Percentiles rank a stretch among this genome's conserved stretches.
phyloP scores from a whole-genome alignment of 2,113 vertebrate genomes.

The Trichomycterus rosablanca region DNA sequence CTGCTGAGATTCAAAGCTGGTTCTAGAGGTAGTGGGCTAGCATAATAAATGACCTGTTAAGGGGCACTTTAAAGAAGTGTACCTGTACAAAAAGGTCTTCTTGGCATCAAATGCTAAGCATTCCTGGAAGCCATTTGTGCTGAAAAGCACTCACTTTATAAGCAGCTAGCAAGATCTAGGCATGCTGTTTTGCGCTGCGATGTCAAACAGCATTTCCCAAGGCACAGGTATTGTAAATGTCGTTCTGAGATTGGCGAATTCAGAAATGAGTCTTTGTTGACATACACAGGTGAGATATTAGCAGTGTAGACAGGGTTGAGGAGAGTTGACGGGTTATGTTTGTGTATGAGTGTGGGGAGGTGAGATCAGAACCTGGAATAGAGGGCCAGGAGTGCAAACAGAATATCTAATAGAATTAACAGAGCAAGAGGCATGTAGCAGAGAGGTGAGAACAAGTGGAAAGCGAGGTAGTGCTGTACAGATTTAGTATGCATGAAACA shows the following conservation, averaged over 20 bases:
- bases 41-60: no score
- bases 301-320: neutral
- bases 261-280: constrained; percentile 6
- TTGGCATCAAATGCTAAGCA: neutral
- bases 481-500: constrained; percentile 35
- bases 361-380: constrained; percentile 11
- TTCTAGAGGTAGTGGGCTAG: no score
- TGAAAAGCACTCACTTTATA: constrained; percentile 10
- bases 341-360: neutral
- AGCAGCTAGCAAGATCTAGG: constrained; percentile 2
- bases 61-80: no score
- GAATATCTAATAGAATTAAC: constrained; percentile 18
- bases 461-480: constrained; percentile 2
- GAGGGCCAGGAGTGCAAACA: constrained; percentile 19
- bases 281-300: constrained; percentile 10
- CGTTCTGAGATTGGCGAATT: constrained; percentile 16
- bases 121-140: no score
- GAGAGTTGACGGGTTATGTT: neutral
- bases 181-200: constrained; percentile 12
- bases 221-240: constrained; percentile 21
- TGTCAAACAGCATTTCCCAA: constrained; percentile 32
- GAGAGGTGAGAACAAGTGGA: constrained; percentile 2
- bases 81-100: no score
- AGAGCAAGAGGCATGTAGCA: neutral
- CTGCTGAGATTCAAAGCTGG: no score